Base-by-base conservation (phyloP, 2,888 invertebrate genomes). In the Meganola albula region DNA sequence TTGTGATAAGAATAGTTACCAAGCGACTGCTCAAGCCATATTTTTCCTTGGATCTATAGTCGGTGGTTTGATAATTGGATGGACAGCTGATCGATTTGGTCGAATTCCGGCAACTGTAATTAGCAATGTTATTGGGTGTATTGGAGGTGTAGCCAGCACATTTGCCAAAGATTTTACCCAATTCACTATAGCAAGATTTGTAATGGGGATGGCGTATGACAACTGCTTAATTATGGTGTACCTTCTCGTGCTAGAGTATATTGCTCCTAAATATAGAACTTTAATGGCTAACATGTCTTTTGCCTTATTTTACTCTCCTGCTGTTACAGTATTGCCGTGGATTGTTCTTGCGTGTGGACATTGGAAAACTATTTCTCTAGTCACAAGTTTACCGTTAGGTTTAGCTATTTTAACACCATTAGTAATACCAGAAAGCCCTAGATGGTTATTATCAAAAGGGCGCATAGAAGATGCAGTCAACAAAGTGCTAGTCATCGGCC, bases 161-260 rank as follows among this genome's bases (percentile, higher is more conserved):
- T 75, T 68, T 37, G 41, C 69, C 1, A 57, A 43, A 18, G 65
- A 66, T 29, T 60, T 75, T 7, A 24, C 45, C 2, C 63, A 69
- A 38, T 76, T 77, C 27, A 39, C 68, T 1, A 42, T 58, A 4
- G 60, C 63, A 25, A 58, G 76, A 41, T 75, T 75, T 25, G 48
- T 76, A 2, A 63, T 63, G 56, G 76, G 75, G 23, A 66, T 75
- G 60, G 51, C 74, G 1, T 74, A 71, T 30, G 76, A 76, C 27
- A 75, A 71, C 27, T 69, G 69, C 21, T 67, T 73, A 63, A 62
- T 67, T 37, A 72, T 75, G 68, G 56, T 62, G 1, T 77, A 73
- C 37, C 56, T 75, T 1, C 42, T 75, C 2, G 57, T 74, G 9
- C 48, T 77, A 22, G 76, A 77, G 52, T 76, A 74, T 27, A 58